phyloP scores from a whole-genome alignment of 2,888 invertebrate species.

The Epirrhoe alternata region DNA sequence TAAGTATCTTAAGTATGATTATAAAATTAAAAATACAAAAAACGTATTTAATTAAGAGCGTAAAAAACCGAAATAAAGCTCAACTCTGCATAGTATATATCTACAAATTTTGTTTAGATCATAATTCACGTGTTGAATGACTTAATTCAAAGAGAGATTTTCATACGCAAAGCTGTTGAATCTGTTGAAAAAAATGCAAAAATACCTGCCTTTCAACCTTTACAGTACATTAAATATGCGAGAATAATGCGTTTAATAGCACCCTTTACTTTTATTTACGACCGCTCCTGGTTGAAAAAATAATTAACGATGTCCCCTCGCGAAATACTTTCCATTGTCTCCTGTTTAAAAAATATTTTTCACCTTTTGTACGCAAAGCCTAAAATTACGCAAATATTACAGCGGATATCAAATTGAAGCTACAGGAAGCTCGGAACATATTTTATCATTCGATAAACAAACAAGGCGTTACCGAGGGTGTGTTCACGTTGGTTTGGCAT shows the following conservation, averaged over 20 bases:
- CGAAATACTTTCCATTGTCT: conserved; percentile 72
- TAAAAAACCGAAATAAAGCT: conserved; percentile 3
- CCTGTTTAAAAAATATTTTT: conserved; percentile 63
- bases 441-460: conserved; percentile 51
- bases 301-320: conserved; percentile 75
- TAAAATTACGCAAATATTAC: conserved; percentile 41
- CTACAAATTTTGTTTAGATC: conserved; percentile 13
- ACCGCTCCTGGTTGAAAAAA: conserved; percentile 73
- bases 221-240: conserved; percentile 83
- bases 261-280: conserved; percentile 83
- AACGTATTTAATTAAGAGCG: no score
- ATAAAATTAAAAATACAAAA: neutral
- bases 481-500: conserved; percentile 68
- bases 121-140: conserved; percentile 62
- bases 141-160: conserved; percentile 72
- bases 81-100: conserved; percentile 1
- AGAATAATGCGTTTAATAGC: conserved; percentile 84
- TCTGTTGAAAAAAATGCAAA: conserved; percentile 67
- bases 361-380: conserved; percentile 46
- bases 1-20: no score
- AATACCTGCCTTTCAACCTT: conserved; percentile 71
- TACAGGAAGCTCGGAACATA: conserved; percentile 36
- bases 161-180: conserved; percentile 75
- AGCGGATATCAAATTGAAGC: conserved; percentile 34
- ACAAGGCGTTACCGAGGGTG: conserved; percentile 54